Percentiles rank a stretch among this genome's conserved stretches.
phyloP scores from a whole-genome alignment of 2,888 invertebrate species.

The Cheilosia vernalis region DNA sequence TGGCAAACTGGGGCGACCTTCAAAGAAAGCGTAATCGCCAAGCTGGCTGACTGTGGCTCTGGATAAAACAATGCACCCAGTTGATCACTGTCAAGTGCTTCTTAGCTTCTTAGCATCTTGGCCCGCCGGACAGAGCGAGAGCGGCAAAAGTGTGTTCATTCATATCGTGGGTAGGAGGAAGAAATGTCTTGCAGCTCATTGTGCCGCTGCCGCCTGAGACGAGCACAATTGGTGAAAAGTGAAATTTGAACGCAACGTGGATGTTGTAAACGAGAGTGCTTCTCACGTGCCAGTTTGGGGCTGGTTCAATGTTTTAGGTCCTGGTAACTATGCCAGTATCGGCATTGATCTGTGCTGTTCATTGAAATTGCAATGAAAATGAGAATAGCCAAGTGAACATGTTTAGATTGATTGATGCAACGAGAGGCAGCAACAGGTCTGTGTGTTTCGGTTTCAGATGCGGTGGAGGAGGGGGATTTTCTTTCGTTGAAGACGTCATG shows the following conservation, averaged over 20 bases:
- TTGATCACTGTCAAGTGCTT: slow-evolving; percentile 68
- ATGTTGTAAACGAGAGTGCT: slow-evolving; percentile 69
- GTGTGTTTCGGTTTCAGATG: not conserved
- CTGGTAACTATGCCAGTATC: slow-evolving; percentile 52
- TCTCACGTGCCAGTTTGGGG: slow-evolving; percentile 70
- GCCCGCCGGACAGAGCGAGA: slow-evolving; percentile 24
- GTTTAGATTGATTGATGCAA: slow-evolving; percentile 50
- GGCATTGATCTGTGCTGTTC: slow-evolving; percentile 38
- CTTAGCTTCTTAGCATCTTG: slow-evolving; percentile 48
- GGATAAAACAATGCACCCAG: slow-evolving; percentile 62
- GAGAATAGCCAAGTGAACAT: slow-evolving; percentile 18
- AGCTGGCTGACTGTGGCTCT: slow-evolving; percentile 11
- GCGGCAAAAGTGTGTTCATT: slow-evolving; percentile 52
- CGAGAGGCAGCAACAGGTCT: slow-evolving; percentile 2
- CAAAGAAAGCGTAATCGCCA: slow-evolving; percentile 72
- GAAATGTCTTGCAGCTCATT: slow-evolving; percentile 35
- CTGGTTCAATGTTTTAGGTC: slow-evolving; percentile 66
- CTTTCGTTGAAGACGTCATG: slow-evolving; percentile 2
- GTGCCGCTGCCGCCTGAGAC: not conserved
- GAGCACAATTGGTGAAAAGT: slow-evolving; percentile 56
- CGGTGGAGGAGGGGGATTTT: slow-evolving; percentile 3
- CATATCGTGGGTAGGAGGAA: slow-evolving; percentile 34
- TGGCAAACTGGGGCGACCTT: slow-evolving; percentile 72
- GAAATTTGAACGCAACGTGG: slow-evolving; percentile 49
- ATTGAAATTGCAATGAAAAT: slow-evolving; percentile 28